Percentiles rank a stretch among this genome's conserved stretches.
phyloP scores from a whole-genome alignment of 2,888 invertebrate genomes.

The Trilocha varians region DNA sequence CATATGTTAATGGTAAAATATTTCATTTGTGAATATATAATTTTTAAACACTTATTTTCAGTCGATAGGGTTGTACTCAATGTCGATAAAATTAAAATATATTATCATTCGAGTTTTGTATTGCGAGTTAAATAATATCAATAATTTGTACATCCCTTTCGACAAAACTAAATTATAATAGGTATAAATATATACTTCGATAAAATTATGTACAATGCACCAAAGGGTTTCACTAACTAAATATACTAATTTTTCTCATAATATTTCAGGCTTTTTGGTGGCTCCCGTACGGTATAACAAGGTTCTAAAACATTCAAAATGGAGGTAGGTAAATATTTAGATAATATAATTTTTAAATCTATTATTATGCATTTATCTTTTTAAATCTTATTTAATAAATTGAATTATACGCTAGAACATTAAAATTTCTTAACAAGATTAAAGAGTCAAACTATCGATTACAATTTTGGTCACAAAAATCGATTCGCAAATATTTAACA shows the following conservation, averaged over 20 bases:
- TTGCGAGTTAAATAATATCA: background rate
- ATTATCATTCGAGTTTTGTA: background rate
- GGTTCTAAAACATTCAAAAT: slow-evolving; percentile 36
- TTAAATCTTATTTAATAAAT: background rate
- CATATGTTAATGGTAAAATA: slow-evolving; percentile 53
- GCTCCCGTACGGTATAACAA: slow-evolving; percentile 35
- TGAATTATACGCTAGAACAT: background rate
- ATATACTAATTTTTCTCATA: slow-evolving; percentile 26
- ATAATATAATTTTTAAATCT: background rate
- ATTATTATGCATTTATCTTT: background rate
- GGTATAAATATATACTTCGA: slow-evolving; percentile 2
- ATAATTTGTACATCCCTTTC: background rate
- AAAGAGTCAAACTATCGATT: background rate
- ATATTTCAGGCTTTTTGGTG: slow-evolving; percentile 64
- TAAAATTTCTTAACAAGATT: background rate
- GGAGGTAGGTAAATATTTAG: slow-evolving; percentile 56
- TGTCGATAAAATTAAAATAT: slow-evolving; percentile 17
- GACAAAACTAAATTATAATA: background rate
- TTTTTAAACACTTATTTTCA: slow-evolving; percentile 10
- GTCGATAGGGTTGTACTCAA: slow-evolving; percentile 10
- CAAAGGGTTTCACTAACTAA: slow-evolving; percentile 34
- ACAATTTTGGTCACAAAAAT: slow-evolving; percentile 18
- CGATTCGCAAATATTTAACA: slow-evolving; percentile 4
- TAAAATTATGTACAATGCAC: slow-evolving; percentile 44
- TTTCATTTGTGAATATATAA: slow-evolving; percentile 18